Evolutionary conservation across 2,113 vertebrate genomes (phyloP).

Genomic region (Rhinolophus ferrumequinum): DNA sequence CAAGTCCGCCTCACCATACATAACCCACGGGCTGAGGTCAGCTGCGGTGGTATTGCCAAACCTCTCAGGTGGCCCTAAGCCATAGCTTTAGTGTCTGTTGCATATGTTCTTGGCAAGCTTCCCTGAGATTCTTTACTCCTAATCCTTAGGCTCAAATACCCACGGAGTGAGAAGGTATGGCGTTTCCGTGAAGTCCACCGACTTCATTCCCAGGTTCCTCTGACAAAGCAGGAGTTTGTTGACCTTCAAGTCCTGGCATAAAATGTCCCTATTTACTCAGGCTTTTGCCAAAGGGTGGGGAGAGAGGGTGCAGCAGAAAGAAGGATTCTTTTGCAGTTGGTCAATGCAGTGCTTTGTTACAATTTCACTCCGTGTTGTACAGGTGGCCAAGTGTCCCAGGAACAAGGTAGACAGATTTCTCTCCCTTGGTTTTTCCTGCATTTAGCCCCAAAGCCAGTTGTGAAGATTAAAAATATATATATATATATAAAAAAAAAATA

Average conservation of each 20-base stretch:
- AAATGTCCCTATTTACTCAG: conserved; percentile 60
- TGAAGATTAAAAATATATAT: not conserved
- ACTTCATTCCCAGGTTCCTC: conserved; percentile 53
- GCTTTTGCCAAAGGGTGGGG: conserved; percentile 60
- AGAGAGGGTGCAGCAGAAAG: conserved; percentile 54
- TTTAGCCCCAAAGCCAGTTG: not conserved
- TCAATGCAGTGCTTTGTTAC: conserved; percentile 63
- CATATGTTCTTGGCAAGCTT: not conserved
- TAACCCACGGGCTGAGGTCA: not conserved
- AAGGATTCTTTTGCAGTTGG: conserved; percentile 42
- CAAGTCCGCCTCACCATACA: rapidly evolving
- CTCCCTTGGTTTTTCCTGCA: not conserved
- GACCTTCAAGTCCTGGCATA: conserved; percentile 50
- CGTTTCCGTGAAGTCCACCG: conserved; percentile 37
- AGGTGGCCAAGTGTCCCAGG: not conserved
- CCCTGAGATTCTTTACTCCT: not conserved
- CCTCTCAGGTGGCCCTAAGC: not conserved
- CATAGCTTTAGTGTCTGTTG: not conserved
- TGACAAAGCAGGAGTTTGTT: conserved; percentile 71
- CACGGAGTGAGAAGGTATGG: not conserved
- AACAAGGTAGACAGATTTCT: not conserved
- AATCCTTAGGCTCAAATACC: not conserved
- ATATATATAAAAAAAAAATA: too few relatives aligned
- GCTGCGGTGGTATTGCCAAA: not conserved
- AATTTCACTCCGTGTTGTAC: not conserved